Evolutionary conservation across 2,113 vertebrate species (phyloP).

Genomic region (Pantherophis guttatus): DNA sequence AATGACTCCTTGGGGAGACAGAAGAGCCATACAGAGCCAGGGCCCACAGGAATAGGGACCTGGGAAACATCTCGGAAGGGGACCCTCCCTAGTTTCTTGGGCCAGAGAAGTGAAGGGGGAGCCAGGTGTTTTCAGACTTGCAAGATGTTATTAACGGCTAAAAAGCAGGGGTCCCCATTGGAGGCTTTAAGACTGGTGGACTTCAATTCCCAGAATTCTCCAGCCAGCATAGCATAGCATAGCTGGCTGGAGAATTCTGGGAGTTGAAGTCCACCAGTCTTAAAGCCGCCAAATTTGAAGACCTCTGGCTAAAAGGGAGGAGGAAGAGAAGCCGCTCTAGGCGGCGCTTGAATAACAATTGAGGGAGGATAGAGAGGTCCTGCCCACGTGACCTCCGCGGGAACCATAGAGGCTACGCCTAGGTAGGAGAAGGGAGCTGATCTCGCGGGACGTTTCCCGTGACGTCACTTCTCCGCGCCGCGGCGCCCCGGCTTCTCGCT

Average conservation of each 20-base stretch:
- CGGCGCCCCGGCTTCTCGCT: slow-evolving; percentile 24
- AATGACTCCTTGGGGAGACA: neutral
- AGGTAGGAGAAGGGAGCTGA: neutral
- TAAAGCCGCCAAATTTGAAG: too few relatives aligned
- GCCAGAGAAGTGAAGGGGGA: neutral
- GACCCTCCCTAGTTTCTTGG: neutral
- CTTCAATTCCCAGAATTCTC: too few relatives aligned
- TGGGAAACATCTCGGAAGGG: neutral
- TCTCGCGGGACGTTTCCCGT: neutral
- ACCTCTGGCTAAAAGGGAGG: neutral
- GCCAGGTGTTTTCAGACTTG: neutral
- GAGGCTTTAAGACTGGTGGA: too few relatives aligned
- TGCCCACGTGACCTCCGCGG: neutral
- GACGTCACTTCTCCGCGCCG: slow-evolving; percentile 22
- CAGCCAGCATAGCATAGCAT: too few relatives aligned
- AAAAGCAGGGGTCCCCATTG: neutral
- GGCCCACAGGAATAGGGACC: neutral
- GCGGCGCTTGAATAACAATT: neutral
- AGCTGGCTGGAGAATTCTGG: too few relatives aligned
- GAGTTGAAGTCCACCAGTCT: too few relatives aligned
- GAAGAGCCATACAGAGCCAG: neutral
- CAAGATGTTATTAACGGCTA: neutral
- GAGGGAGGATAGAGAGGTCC: too few relatives aligned
- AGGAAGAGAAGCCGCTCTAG: neutral
- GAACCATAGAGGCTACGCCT: neutral